Percentiles rank a stretch among this genome's conserved stretches.
Evolutionary conservation across 2,888 invertebrate species (phyloP).

Genomic region (Napeogenes inachia): DNA sequence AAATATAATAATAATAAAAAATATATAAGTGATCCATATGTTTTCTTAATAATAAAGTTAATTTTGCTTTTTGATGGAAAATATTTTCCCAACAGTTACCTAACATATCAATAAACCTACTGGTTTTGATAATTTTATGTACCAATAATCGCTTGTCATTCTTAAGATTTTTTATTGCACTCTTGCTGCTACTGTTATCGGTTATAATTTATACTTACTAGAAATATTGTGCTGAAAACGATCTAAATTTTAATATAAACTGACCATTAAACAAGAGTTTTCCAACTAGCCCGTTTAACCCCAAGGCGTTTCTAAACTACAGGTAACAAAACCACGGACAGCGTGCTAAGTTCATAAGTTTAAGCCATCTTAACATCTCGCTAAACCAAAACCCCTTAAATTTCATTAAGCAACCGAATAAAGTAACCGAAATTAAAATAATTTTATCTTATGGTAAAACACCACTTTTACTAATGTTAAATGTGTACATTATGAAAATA

Average conservation of each 20-base stretch:
- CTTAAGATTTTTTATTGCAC: too few species aligned
- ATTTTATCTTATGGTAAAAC: background rate
- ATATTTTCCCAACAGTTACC: too few species aligned
- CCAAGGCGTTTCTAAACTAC: slow-evolving; percentile 21
- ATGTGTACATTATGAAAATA: too few species aligned
- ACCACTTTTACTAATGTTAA: too few species aligned
- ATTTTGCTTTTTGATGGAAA: too few species aligned
- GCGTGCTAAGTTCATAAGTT: slow-evolving; percentile 17
- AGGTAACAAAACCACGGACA: slow-evolving; percentile 24
- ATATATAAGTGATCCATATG: too few species aligned
- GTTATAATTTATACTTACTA: background rate
- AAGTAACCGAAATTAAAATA: background rate
- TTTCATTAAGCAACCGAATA: slow-evolving; percentile 9
- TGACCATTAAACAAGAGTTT: slow-evolving; percentile 11
- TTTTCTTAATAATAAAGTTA: too few species aligned
- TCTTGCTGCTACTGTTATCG: too few species aligned
- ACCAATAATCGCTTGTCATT: too few species aligned
- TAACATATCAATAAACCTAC: too few species aligned
- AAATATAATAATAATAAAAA: too few species aligned
- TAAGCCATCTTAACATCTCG: slow-evolving; percentile 17
- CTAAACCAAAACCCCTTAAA: slow-evolving; percentile 9
- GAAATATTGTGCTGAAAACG: background rate
- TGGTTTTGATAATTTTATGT: too few species aligned
- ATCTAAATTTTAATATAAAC: slow-evolving; percentile 6
- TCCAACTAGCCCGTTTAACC: slow-evolving; percentile 17